phyloP scores from a whole-genome alignment of 2,797 vertebrate species.

The Luscinia megarhynchos region DNA sequence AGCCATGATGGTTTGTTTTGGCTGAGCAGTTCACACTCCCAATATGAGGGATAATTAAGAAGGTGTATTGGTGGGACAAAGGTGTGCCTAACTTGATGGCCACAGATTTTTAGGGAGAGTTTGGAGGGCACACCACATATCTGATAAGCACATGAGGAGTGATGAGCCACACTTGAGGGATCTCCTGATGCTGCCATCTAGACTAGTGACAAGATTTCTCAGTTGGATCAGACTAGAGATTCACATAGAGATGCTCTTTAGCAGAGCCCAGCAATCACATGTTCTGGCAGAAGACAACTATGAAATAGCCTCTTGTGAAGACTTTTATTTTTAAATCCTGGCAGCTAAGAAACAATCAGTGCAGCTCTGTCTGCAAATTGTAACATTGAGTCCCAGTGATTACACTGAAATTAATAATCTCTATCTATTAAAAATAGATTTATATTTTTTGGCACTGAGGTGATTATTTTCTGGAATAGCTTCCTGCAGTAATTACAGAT shows the following conservation, averaged over 20 bases:
- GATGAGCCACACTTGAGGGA: background rate
- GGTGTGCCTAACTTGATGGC: accelerated
- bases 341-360: background rate
- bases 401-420: background rate
- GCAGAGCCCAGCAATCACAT: background rate
- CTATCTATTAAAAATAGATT: background rate
- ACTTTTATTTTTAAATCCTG: background rate
- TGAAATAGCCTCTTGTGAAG: background rate
- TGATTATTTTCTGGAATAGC: background rate
- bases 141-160: background rate
- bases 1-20: background rate
- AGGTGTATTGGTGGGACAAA: background rate
- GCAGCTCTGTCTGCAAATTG: background rate
- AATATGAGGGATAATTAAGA: accelerated
- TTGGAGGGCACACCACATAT: background rate
- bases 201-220: background rate
- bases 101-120: background rate
- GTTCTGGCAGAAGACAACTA: background rate
- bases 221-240: background rate
- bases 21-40: background rate
- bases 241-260: background rate
- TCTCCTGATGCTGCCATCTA: background rate
- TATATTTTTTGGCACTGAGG: background rate
- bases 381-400: background rate
- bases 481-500: background rate